phyloP scores from a whole-genome alignment of 2,888 invertebrate species.

The Craniophora ligustri region DNA sequence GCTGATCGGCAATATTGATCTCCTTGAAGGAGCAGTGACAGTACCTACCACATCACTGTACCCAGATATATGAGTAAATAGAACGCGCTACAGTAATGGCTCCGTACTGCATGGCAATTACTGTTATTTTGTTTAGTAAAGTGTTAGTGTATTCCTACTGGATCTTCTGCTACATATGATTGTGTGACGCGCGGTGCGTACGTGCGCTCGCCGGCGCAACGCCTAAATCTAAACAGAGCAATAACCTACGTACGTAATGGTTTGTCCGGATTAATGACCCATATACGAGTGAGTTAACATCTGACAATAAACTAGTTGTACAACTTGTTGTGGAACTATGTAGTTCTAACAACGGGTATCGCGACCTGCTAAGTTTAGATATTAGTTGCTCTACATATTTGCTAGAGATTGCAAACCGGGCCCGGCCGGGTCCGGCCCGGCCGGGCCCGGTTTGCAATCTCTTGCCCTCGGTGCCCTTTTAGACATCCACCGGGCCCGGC shows the following conservation, averaged over 20 bases:
- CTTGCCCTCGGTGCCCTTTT: too few relatives aligned
- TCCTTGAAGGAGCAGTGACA: too few relatives aligned
- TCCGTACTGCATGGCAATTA: neutral
- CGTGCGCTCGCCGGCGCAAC: slow-evolving; percentile 42
- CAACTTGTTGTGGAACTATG: neutral
- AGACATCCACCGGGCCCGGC: too few relatives aligned
- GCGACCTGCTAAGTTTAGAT: neutral
- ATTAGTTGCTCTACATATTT: neutral
- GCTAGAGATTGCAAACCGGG: too few relatives aligned
- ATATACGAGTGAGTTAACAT: neutral
- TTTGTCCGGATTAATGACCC: slow-evolving; percentile 6
- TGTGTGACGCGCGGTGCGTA: slow-evolving; percentile 30
- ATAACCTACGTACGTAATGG: slow-evolving; percentile 17
- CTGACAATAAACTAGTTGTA: neutral
- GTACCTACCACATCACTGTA: too few relatives aligned
- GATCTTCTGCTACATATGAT: slow-evolving; percentile 15
- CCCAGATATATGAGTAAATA: too few relatives aligned
- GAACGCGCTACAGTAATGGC: neutral
- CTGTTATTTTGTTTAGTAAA: neutral
- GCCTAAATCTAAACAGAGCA: slow-evolving; percentile 25
- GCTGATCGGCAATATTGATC: too few relatives aligned
- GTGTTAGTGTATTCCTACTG: neutral
- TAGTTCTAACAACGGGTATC: neutral
- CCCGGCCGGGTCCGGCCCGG: too few relatives aligned
- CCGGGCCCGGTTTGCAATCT: too few relatives aligned